Percentiles rank a stretch among this genome's conserved stretches.
Evolutionary conservation across 2,888 invertebrate genomes (phyloP).

Genomic region (Epinotia bilunana): DNA sequence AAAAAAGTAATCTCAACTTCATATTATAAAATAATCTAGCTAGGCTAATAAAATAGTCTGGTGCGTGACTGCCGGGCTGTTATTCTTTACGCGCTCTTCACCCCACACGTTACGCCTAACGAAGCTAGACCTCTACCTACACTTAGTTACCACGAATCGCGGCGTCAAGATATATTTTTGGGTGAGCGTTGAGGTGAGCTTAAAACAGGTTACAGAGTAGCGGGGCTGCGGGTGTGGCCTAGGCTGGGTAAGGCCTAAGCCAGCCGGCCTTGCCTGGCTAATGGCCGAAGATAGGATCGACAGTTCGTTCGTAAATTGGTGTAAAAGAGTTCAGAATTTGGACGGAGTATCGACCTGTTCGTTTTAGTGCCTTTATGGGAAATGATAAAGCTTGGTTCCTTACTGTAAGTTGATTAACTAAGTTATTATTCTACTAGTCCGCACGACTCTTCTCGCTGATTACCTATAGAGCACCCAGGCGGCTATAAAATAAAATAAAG

Average conservation of each 20-base stretch:
- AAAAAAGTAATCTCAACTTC: neutral
- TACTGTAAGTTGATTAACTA: too few species aligned
- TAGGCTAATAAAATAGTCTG: constrained; percentile 39
- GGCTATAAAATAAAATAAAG: too few species aligned
- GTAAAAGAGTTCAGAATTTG: neutral
- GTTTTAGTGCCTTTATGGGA: neutral
- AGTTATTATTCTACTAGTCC: too few species aligned
- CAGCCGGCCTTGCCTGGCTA: neutral
- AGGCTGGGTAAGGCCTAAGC: constrained; percentile 22
- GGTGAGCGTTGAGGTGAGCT: too few species aligned
- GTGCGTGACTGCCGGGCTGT: constrained; percentile 28
- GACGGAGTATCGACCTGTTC: neutral
- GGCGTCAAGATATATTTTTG: too few species aligned
- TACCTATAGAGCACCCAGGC: too few species aligned
- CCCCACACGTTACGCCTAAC: too few species aligned
- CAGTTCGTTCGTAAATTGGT: constrained; percentile 5
- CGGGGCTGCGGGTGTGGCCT: neutral
- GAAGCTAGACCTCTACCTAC: too few species aligned
- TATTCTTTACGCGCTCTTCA: too few species aligned
- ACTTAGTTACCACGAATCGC: too few species aligned
- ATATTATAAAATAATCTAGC: constrained; percentile 38
- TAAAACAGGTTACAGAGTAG: too few species aligned
- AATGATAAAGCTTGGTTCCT: neutral
- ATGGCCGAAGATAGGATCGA: constrained; percentile 1
- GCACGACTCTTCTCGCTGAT: too few species aligned